Evolutionary conservation across 2,797 vertebrate species (phyloP), one percentile per base, ranked within the genome.

Genomic region (Xiphophorus birchmanni): DNA sequence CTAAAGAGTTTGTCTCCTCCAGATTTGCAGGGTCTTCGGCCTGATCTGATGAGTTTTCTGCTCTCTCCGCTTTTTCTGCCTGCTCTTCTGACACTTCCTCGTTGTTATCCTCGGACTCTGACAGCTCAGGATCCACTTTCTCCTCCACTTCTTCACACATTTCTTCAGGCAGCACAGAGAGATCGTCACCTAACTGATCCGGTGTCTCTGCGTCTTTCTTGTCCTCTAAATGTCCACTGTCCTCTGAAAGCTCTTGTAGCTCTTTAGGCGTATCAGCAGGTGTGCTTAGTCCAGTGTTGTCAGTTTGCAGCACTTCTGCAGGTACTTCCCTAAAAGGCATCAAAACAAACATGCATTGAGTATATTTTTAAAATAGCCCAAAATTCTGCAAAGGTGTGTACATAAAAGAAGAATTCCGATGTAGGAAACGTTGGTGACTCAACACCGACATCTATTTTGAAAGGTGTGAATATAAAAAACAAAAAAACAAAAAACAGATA

Each of bases 71-170:
- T 42, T 79, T 18, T 50, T 82, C 85, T 71, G 12, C 78, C 32
- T 18, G 78, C 29, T 83, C 60, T 1, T 18, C 23, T 4, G 4
- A 29, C 4, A 35, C 42, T 77, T 88, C 88, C 63, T 81, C 52
- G 0, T 35, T 21, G 45, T n/a, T n/a, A 6, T 84, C 54, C 2
- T 6, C 76, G 15, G 80, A 63, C 50, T 90, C 87, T 15, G 44
- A 52, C 42, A 78, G 79, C 35, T 87, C 84, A 56, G 81, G 37
- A 1, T 88, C 78, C 58, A 78, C 42, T 0, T 74, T 65, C 50
- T 84, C 76, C 65, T 82, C 78, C 23, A 84, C 79, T 79, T 89
- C 85, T 79, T 80, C 4, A 35, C 82, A 90, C 87, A 90, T 90
- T 73, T 85, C 84, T 42, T 82, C 73, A 32, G n/a, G 76, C 72